These are phyloP conservation scores for Pseudococcus jackbeardsleyi DNA, from an alignment of 2,888 invertebrate genomes.

Conservation along the genomic window DNA sequence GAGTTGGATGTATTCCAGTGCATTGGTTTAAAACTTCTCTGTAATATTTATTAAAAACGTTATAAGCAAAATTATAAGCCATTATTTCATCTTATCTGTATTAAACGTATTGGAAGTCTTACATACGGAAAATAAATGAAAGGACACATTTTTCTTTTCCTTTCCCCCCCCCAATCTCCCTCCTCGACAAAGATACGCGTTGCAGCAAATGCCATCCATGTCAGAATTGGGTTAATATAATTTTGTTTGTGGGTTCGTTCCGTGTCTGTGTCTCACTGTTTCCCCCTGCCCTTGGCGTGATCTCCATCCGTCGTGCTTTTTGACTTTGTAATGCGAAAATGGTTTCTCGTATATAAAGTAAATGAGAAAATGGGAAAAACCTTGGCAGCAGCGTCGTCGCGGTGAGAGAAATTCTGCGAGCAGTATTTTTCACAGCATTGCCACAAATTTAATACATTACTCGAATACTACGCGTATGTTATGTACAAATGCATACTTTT, in stretches of 20 bases:
- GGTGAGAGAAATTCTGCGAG: background rate
- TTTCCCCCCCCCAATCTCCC: background rate
- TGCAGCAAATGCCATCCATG: background rate
- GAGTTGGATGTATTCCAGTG: constrained; percentile 50
- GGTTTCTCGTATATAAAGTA: background rate
- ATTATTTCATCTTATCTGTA: constrained; percentile 55
- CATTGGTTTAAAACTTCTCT: constrained; percentile 44
- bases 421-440: background rate
- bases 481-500: background rate
- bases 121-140: constrained; percentile 49
- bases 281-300: background rate
- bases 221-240: constrained; percentile 54
- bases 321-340: constrained; percentile 46
- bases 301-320: background rate
- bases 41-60: constrained; percentile 49
- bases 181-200: background rate
- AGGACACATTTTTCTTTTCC: constrained; percentile 30
- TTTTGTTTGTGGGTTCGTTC: background rate
- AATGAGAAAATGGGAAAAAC: background rate
- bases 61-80: constrained; percentile 52
- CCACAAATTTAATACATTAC: background rate
- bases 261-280: background rate
- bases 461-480: background rate
- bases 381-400: no score
- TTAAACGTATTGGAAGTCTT: constrained; percentile 52